These are phyloP conservation scores for Pandemis corylana DNA, from an alignment of 2,888 invertebrate species.

Conservation along the genomic window DNA sequence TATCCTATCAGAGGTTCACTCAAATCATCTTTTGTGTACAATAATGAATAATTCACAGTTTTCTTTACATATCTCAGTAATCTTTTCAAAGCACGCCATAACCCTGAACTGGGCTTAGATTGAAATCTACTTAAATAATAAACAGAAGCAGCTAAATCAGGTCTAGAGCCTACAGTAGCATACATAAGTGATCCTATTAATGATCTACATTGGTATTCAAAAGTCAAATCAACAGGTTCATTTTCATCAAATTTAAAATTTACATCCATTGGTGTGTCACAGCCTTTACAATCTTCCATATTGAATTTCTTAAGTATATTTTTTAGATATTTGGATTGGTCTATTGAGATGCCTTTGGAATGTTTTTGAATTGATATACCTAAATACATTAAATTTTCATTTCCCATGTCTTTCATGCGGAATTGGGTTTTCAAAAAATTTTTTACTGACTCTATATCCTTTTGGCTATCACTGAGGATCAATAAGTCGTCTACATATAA, in stretches of 20 bases:
- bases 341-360: slow-evolving; percentile 1
- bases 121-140: no score
- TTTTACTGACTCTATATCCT: no score
- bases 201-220: slow-evolving; percentile 42
- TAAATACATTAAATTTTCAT: slow-evolving; percentile 35
- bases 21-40: slow-evolving; percentile 15
- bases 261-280: slow-evolving; percentile 42
- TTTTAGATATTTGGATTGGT: slow-evolving; percentile 40
- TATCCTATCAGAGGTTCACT: slow-evolving; percentile 20
- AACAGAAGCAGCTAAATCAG: slow-evolving; percentile 44
- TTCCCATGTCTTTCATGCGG: slow-evolving; percentile 42
- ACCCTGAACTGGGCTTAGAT: slow-evolving; percentile 28
- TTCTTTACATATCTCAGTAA: slow-evolving; percentile 39
- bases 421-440: slow-evolving; percentile 38
- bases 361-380: slow-evolving; percentile 32
- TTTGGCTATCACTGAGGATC: no score
- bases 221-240: slow-evolving; percentile 30
- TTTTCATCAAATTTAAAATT: slow-evolving; percentile 41
- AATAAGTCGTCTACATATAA: no score
- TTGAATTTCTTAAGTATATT: slow-evolving; percentile 34
- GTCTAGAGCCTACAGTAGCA: slow-evolving; percentile 41
- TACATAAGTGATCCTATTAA: slow-evolving; percentile 46
- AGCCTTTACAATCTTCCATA: slow-evolving; percentile 42
- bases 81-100: slow-evolving; percentile 40
- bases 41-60: slow-evolving; percentile 33